phyloP scores from a whole-genome alignment of 2,113 vertebrate species.

The Osmerus eperlanus region DNA sequence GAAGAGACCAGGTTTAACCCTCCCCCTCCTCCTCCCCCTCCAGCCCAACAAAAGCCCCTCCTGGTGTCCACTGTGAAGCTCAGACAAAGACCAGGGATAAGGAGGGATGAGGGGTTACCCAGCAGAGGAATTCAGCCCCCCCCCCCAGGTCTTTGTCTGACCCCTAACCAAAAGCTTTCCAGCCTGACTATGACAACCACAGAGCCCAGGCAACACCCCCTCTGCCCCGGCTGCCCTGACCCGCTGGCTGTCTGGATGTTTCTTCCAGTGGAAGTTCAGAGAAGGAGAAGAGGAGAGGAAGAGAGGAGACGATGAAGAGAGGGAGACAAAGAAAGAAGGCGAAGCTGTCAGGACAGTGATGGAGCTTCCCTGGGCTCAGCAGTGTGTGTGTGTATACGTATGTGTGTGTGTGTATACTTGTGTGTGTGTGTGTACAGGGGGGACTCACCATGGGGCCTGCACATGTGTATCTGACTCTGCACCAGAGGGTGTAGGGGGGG shows the following conservation, averaged over 20 bases:
- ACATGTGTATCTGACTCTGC: conserved; percentile 90
- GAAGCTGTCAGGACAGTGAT: conserved; percentile 56
- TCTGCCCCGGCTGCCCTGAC: no score
- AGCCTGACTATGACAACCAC: background rate
- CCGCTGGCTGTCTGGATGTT: no score
- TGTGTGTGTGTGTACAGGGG: conserved; percentile 10
- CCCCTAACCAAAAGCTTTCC: background rate
- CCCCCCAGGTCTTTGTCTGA: conserved; percentile 15
- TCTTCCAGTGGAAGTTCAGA: no score
- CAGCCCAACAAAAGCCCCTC: background rate
- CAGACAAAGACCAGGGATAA: conserved; percentile 60
- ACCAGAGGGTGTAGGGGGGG: conserved; percentile 74
- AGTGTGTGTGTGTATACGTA: background rate
- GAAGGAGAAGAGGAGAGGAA: background rate
- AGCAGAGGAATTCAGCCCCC: background rate
- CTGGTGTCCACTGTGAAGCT: no score
- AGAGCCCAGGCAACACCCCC: no score
- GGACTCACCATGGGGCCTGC: conserved; percentile 86
- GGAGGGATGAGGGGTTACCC: conserved; percentile 24
- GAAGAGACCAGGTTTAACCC: background rate
- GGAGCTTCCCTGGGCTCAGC: conserved; percentile 47
- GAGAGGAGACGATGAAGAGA: background rate
- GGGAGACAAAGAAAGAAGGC: background rate
- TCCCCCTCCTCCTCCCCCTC: background rate
- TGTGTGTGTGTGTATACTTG: background rate